Conservation (phyloP, 2,888 invertebrate genomes). For the Dolomedes plantarius region DNA sequence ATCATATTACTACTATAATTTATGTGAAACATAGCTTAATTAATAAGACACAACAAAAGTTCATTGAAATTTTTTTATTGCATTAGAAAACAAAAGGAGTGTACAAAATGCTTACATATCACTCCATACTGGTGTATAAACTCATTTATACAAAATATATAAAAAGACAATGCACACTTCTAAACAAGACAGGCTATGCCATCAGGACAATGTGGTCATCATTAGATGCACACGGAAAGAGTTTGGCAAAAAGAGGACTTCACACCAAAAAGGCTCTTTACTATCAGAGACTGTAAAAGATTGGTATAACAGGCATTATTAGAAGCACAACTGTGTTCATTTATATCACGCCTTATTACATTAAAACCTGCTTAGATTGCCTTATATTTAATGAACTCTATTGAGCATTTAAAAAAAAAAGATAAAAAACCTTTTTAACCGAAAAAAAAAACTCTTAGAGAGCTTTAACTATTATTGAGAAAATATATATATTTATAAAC, state of each 20-base stretch:
- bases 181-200: conserved; percentile 24
- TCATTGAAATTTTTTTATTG: conserved; percentile 61
- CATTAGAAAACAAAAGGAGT: conserved; percentile 67
- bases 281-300: background rate
- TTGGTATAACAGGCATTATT: too few species aligned
- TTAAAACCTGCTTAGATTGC: too few species aligned
- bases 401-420: too few species aligned
- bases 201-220: conserved; percentile 19
- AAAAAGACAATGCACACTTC: conserved; percentile 65
- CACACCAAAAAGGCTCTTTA: background rate
- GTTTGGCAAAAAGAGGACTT: conserved; percentile 23
- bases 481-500: too few species aligned
- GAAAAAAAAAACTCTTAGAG: too few species aligned
- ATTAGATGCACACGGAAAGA: conserved; percentile 16
- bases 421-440: too few species aligned
- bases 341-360: too few species aligned
- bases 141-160: conserved; percentile 69
- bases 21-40: background rate
- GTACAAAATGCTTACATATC: conserved; percentile 37
- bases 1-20: too few species aligned
- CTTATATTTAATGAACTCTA: too few species aligned
- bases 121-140: conserved; percentile 65
- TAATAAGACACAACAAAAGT: background rate
- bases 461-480: too few species aligned
- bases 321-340: too few species aligned